These are phyloP conservation scores for Bombus pyrosoma DNA, from an alignment of 1,140 invertebrate species.

Conservation along the genomic window DNA sequence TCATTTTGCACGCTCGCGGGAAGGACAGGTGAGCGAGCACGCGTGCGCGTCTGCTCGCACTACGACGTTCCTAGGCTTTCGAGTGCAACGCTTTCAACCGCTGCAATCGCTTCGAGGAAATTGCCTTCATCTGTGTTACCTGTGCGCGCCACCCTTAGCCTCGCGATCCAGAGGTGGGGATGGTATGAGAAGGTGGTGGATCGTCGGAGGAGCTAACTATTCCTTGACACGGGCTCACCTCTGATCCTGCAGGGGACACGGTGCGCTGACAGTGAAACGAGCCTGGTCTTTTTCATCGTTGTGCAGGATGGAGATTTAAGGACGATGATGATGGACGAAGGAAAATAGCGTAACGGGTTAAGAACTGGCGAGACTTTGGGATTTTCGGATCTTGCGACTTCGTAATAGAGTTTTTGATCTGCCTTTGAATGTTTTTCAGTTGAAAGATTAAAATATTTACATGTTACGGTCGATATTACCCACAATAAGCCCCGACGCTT, in stretches of 20 bases:
- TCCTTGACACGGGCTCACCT: conserved; percentile 37
- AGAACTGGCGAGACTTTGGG: not conserved
- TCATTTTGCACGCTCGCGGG: conserved; percentile 75
- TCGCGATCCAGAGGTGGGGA: not conserved
- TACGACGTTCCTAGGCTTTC: conserved; percentile 30
- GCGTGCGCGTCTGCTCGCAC: not conserved
- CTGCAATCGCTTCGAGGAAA: not conserved
- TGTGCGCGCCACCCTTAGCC: not conserved
- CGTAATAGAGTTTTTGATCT: not conserved
- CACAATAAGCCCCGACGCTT: too few species aligned
- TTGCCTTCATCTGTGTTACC: conserved; percentile 12
- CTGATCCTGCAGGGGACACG: conserved; percentile 27
- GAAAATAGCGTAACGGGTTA: not conserved
- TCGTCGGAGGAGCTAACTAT: conserved; percentile 6
- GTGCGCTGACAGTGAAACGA: not conserved
- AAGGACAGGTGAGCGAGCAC: conserved; percentile 79
- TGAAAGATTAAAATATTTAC: not conserved
- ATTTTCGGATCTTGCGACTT: not conserved
- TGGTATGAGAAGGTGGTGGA: not conserved
- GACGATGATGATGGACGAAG: not conserved
- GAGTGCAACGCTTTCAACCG: conserved; percentile 30
- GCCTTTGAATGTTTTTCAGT: not conserved
- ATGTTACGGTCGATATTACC: not conserved
- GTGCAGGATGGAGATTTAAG: not conserved
- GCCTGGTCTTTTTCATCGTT: not conserved